Base-by-base conservation (phyloP, 2,888 invertebrate species). In the Pantelozetes paolii region DNA sequence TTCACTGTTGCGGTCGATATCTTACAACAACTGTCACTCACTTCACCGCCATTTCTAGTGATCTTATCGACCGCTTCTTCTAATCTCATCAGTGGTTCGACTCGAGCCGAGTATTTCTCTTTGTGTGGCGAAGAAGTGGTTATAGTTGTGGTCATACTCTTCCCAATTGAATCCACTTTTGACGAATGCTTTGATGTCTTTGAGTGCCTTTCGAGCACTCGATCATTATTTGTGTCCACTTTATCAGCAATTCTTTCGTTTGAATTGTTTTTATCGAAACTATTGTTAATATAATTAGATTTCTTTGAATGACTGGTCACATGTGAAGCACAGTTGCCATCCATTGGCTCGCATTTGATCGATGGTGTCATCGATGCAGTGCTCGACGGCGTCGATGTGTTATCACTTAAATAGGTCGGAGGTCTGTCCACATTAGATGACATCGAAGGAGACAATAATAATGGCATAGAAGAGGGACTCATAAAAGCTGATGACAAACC, bases 401-500 rank as follows among this genome's bases (percentile, higher is more conserved):
- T 67, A 36, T 67, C 67, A 67, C 67, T 67, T 36, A 67, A 36
- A 67, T 67, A 67, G 6, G 67, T 67, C 32, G 67, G 67, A 36
- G 67, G 67, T 40, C 67, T 67, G 40, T 67, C 67, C 15, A 67
- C 67, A 59, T 32, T 59, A 6, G 67, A 67, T 67, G 67, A 67
- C 23, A 67, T n/a, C 20, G 67, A 67, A 1, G 67, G 67, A 36
- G 67, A 67, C 23, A 67, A 40, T 15, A 67, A 20, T 67, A 67
- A 67, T 67, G 67, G 67, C 67, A 67, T 67, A n/a, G 67, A 67
- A 30, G 67, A 67, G 15, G 67, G 67, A 36, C 40, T 40, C 67
- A 67, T 67, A 42, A 40, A 67, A 40, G 67, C 67, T 40, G 67
- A 67, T 13, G 67, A 67, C 13, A 67, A 23, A 23, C 67, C 67